Base-by-base conservation (phyloP, 2,888 invertebrate species). In the Apeira syringaria region DNA sequence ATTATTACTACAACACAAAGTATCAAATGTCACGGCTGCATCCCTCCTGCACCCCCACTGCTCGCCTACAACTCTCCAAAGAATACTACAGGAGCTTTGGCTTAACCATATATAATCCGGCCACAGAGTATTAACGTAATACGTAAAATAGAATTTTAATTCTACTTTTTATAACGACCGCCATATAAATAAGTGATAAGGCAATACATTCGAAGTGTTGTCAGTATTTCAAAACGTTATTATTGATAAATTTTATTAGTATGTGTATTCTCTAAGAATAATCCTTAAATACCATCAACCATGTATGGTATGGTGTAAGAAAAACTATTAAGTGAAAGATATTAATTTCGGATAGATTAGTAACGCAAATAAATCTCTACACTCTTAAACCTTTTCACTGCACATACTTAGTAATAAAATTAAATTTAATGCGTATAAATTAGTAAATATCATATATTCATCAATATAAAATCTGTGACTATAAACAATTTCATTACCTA, bases 401-500 rank as follows among this genome's bases (percentile, higher is more conserved):
- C 29, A 35, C 37, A 46, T 37, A 38, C 25, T 43, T 39, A 24
- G 20, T 18, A 47, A 47, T 45, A 44, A 44, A 44, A 44, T 49
- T 40, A 34, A 33, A 34, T 49, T 47, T 50, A 50, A 47, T 50
- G 41, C 40, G 47, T 47, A 47, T 52, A 51, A 46, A 47, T 49
- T 43, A 36, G 39, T 48, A 50, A 52, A 55, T 50, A 55, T 36
- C 45, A 35, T 50, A 44, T 42, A 55, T 52, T 46, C 18, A 44
- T 50, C 45, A 43, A 47, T 32, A 43, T 43, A 33, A 41, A 51
- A 43, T 33, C 28, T 33, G 35, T 33, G 35, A 36, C 36, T 49
- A 38, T 55, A 46, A 54, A 54, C 25, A 36, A 34, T 45, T 51
- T 54, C 44, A 54, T 45, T 28, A 25, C 47, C 39, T 17, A 44